A percentile compares a stretch with the other conserved stretches of the same genome.
These are phyloP conservation scores for Tachysurus fulvidraco DNA, from an alignment of 2,113 vertebrate genomes.

Conservation along the genomic window DNA sequence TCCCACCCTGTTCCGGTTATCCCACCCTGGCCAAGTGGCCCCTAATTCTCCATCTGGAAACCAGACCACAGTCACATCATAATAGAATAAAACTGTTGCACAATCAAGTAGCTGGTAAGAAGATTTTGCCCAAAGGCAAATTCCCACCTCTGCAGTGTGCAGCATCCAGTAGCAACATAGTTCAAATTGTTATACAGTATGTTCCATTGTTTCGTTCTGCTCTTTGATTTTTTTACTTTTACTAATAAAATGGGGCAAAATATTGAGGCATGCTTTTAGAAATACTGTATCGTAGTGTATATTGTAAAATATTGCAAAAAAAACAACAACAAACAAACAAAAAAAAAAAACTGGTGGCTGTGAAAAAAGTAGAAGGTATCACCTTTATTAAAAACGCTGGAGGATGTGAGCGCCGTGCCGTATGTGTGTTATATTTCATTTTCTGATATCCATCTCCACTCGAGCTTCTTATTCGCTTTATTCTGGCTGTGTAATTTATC, in stretches of 20 bases:
- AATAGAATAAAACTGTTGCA: no score
- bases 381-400: conserved; percentile 34
- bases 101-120: no score
- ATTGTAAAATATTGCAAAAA: not conserved
- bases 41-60: no score
- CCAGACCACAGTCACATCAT: no score
- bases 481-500: conserved; percentile 21
- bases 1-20: no score
- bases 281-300: not conserved
- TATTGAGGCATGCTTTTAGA: not conserved
- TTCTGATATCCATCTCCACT: conserved; percentile 27
- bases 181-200: no score
- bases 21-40: no score
- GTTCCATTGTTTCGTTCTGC: no score
- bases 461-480: conserved; percentile 22
- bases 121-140: no score
- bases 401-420: not conserved
- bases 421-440: conserved; percentile 29
- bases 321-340: not conserved
- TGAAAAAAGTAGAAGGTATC: conserved; percentile 10
- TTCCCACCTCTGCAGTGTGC: no score
- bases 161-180: no score
- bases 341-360: not conserved
- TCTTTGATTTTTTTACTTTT: not conserved
- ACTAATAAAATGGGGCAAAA: not conserved